These are phyloP conservation scores for Netelia melanura DNA, from an alignment of 2,888 invertebrate species.

Conservation along the genomic window DNA sequence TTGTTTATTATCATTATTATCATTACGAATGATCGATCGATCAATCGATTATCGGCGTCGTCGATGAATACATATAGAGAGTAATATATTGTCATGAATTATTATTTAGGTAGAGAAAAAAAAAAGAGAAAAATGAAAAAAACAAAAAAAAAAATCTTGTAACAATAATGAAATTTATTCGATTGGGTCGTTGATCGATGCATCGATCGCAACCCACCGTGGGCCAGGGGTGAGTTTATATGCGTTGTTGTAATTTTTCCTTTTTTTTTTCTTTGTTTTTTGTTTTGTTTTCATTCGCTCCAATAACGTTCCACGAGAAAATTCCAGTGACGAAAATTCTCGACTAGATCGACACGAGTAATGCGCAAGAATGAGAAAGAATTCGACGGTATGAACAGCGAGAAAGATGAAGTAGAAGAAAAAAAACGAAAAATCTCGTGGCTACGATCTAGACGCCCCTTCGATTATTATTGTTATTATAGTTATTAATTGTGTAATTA, in stretches of 20 bases:
- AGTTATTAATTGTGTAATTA: conserved; percentile 45
- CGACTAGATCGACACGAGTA: background rate
- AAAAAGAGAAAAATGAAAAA: conserved; percentile 14
- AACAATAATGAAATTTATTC: conserved; percentile 53
- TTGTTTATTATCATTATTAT: conserved; percentile 59
- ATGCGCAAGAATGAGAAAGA: too few species aligned
- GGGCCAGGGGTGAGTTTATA: conserved; percentile 29
- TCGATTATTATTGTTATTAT: conserved; percentile 38
- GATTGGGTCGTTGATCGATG: conserved; percentile 60
- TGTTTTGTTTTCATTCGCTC: background rate
- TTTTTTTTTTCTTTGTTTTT: background rate
- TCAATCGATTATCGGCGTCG: conserved; percentile 53
- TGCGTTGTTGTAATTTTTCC: background rate
- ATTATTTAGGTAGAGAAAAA: conserved; percentile 65
- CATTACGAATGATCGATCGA: conserved; percentile 43
- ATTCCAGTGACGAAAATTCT: conserved; percentile 22
- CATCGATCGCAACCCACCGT: conserved; percentile 32
- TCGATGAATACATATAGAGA: conserved; percentile 56
- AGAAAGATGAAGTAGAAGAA: conserved; percentile 23
- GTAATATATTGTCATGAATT: conserved; percentile 59
- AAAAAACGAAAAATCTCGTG: conserved; percentile 13
- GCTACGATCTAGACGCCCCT: conserved; percentile 3
- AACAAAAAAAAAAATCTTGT: background rate
- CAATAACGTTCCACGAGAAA: conserved; percentile 8
- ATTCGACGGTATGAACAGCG: background rate